Conservation (phyloP, 2,113 vertebrate species). For the Falcunculus frontatus region DNA sequence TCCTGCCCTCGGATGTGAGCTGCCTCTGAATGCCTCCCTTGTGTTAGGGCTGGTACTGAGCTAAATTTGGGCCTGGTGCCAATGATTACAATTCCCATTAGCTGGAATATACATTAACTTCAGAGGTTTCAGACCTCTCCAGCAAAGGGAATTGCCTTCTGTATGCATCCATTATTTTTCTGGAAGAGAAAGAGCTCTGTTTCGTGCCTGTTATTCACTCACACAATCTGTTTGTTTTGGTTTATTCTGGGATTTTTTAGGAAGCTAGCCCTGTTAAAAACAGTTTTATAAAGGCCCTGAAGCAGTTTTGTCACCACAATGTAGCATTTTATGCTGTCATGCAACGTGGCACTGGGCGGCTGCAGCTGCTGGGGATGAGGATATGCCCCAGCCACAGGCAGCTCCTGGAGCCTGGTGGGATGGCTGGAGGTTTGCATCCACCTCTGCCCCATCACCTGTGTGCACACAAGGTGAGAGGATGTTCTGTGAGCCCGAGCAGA, state of each 20-base stretch:
- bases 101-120: constrained; percentile 50
- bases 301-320: background rate
- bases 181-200: background rate
- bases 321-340: background rate
- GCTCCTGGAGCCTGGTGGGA: background rate
- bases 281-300: background rate
- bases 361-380: background rate
- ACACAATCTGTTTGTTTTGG: background rate
- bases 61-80: background rate
- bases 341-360: background rate
- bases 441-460: rapidly evolving
- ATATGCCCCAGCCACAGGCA: background rate
- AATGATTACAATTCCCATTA: constrained; percentile 28
- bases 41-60: constrained; percentile 23
- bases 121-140: background rate
- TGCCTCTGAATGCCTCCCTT: constrained; percentile 42
- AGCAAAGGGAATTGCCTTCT: background rate
- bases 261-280: background rate
- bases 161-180: constrained; percentile 16
- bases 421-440: background rate
- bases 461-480: background rate
- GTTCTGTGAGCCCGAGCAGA: background rate
- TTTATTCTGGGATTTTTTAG: background rate
- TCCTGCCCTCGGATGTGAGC: background rate
- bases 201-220: background rate